Base-by-base conservation (phyloP, 2,888 invertebrate species). In the Drosophila glabriapex region DNA sequence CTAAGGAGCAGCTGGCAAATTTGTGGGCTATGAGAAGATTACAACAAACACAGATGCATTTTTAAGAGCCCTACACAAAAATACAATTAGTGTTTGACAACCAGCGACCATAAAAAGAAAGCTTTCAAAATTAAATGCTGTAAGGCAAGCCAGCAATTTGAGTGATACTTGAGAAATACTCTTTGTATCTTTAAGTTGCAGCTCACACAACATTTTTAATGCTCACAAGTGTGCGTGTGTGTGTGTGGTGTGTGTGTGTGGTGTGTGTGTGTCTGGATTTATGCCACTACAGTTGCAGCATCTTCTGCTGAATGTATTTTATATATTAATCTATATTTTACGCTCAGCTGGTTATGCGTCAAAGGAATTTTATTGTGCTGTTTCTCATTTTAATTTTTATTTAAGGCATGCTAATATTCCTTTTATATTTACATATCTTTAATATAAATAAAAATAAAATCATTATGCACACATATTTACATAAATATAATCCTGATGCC, bases 1-100 rank as follows among this genome's bases (percentile, higher is more conserved):
- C 50, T 29, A 58, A 52, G 62, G 58, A 69, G 73, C 29, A 64
- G 63, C 68, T 50, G 52, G 65, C 79, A 77, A 87, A 56, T 87
- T 85, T 87, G 80, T 89, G 85, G 85, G 90, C 85, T 84, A 87
- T 85, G 73, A 72, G 68, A 41, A 31, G 16, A 58, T 55, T 28
- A n/a, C 39, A 58, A 29, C 22, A 31, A 58, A 61, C 62, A 29
- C 50, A 39, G 25, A 56, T n/a, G 25, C 70, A 64, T 60, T 85
- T 71, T 73, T 75, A 69, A 59, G 55, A 41, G 67, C 59, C 59
- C 49, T 70, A 52, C 56, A 61, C 59, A 54, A 71, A 72, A 83
- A 72, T 73, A 78, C 83, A 84, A 84, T 89, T 83, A 89, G 77
- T 80, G 74, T 68, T 73, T 54, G 41, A 65, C 43, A 60, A 28